Percentiles rank a stretch among this genome's conserved stretches.
phyloP scores from a whole-genome alignment of 2,888 invertebrate genomes.

The Bugula neritina region DNA sequence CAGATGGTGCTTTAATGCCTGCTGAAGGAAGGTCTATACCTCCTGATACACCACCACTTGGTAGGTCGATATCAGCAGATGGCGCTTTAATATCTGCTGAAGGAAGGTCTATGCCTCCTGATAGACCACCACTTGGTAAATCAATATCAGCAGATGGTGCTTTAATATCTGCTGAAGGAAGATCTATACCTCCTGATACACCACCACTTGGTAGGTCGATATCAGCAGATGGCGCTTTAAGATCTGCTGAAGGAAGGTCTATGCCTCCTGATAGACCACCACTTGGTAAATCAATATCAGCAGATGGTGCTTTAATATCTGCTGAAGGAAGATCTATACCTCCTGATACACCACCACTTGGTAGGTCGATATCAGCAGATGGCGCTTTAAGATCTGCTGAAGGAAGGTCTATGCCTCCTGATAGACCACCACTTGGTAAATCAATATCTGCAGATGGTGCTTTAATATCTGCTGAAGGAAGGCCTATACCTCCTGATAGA shows the following conservation, averaged over 20 bases:
- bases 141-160: too few species aligned
- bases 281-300: constrained; percentile 3
- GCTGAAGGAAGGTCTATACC: too few species aligned
- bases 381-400: neutral
- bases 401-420: neutral
- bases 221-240: neutral
- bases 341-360: neutral
- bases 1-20: too few species aligned
- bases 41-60: too few species aligned
- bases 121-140: too few species aligned
- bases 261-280: too few species aligned
- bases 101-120: too few species aligned
- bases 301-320: neutral
- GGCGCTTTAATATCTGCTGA: too few species aligned
- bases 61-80: too few species aligned
- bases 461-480: neutral
- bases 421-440: neutral
- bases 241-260: neutral
- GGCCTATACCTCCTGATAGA: neutral
- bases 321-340: neutral
- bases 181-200: too few species aligned
- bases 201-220: neutral
- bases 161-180: too few species aligned
- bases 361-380: neutral
- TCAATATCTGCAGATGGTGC: neutral